Evolutionary conservation across 2,888 invertebrate species (phyloP), one percentile per base, ranked within the genome.

Genomic region (Agrochola macilenta): DNA sequence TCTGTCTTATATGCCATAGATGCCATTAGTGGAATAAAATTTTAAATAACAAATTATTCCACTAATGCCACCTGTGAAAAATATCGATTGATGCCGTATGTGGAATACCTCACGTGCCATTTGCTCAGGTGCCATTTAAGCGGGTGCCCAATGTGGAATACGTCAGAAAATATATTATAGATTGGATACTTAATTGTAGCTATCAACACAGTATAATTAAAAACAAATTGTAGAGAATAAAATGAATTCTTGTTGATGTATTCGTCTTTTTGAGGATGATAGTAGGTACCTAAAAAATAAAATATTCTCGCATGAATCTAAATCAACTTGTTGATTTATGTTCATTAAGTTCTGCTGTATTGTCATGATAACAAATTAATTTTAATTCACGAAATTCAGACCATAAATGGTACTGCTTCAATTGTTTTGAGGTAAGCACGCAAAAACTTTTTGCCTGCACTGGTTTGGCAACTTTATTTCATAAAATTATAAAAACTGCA

Each of bases 371-470:
- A n/a, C 14, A 57, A 74, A 80, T 60, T 20, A 57, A 64, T 43
- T 68, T 43, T 52, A 46, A 11, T 30, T 63, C 30, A 68, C 49
- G 9, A 49, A 82, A 65, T 46, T 80, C 43, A 23, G 43, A 64
- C 54, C 35, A 60, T 60, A 78, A 83, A 78, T 69, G 39, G 23
- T 69, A 39, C 60, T 9, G 17, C 23, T 83, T 57, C 69, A 70
- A 70, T 78, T 78, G 49, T 83, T 66, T 57, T 49, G 30, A 30
- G 58, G 43, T 60, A 60, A 49, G n/a, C 69, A 78, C 26, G 83
- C 65, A 26, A 83, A 58, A 83, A 69, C n/a, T 66, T 78, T 80
- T 69, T 78, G 1, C 20, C 83, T 66, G 80, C 79, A 83, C n/a
- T 83, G 79, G 46, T 39, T 78, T 65, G 12, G 20, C 0, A n/a